Evolutionary conservation across 2,888 invertebrate genomes (phyloP), one percentile per base, ranked within the genome.

Genomic region (Cephus pulcher): DNA sequence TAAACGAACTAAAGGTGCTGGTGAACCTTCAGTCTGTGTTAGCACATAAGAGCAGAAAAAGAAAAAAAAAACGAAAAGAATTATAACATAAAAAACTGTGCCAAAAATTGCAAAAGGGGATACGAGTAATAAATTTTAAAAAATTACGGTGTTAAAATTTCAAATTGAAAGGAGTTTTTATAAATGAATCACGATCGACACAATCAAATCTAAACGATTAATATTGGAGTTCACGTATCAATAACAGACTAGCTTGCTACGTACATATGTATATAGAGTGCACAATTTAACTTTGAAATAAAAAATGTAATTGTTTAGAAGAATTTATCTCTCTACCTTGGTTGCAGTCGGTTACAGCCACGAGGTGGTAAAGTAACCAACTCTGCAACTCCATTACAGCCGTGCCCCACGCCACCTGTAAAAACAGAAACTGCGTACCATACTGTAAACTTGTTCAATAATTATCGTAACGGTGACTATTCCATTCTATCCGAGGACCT

Each of bases 371-470:
- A 83, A 91, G 90, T 79, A 91, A 85, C 91, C 91, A 91, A 84
- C 91, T 91, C 83, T 91, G 91, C 79, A 91, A 88, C 88, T 91
- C 91, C 91, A 91, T 91, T 80, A 91, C 89, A 80, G 91, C 90
- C 73, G 88, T 90, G 40, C 91, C 90, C 91, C 91, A 91, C 91
- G 91, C 91, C 91, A 91, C 90, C 91, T 91, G 81, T 74, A 85
- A 88, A 76, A 80, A 56, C 23, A 56, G 23, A 56, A 56, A 56
- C 23, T 56, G 23, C 56, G 9, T 56, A 75, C 71, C 12, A 15
- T 56, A 35, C 12, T 4, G 71, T 71, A 30, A 30, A n/a, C 4
- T 56, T 23, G 23, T 23, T 56, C 56, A 56, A 56, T 56, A 56
- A 56, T 56, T 56, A 56, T 56, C 23, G 23, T 56, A 56, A 56